Conservation (phyloP, 2,113 vertebrate genomes). For the Pluvialis apricaria region DNA sequence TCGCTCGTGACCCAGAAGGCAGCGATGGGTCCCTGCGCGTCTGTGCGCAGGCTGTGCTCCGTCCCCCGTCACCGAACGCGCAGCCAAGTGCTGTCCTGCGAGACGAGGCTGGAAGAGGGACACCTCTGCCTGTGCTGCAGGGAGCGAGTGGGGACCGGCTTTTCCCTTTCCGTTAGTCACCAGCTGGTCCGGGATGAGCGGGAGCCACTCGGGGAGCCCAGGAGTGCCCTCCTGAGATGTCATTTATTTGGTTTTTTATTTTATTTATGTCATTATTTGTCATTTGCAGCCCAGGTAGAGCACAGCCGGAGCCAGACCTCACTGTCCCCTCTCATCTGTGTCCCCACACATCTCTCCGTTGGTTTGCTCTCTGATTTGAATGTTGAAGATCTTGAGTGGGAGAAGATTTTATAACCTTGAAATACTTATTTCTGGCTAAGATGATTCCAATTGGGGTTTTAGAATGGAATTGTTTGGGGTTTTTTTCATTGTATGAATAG, state of each 20-base stretch:
- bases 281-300: neutral
- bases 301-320: accelerated
- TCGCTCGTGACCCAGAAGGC: too few species aligned
- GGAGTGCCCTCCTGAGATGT: neutral
- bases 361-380: neutral
- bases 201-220: neutral
- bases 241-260: neutral
- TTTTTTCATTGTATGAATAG: neutral
- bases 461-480: neutral
- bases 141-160: neutral
- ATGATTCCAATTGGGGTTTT: neutral
- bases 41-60: too few species aligned
- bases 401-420: neutral
- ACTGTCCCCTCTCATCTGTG: neutral
- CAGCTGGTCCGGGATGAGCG: neutral
- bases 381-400: neutral
- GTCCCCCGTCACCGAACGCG: neutral
- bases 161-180: neutral
- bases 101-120: neutral
- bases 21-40: neutral
- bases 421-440: neutral
- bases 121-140: neutral
- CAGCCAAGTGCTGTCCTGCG: neutral
- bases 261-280: too few species aligned
- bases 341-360: accelerated